Percentiles rank a stretch among this genome's conserved stretches.
Evolutionary conservation across 1,140 invertebrate genomes (phyloP).

Genomic region (Papilio polytes): DNA sequence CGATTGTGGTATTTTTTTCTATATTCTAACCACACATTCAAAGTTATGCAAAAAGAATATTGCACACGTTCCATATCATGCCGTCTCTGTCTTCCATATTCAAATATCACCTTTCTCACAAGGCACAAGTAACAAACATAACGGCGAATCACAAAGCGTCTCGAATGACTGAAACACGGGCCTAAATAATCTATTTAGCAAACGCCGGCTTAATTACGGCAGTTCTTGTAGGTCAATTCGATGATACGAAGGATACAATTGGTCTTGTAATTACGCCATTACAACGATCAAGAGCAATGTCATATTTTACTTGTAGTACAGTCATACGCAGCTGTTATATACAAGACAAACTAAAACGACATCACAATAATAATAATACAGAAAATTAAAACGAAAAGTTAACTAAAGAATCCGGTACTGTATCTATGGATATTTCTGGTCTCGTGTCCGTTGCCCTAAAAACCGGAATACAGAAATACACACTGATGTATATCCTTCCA

Average conservation of each 20-base stretch:
- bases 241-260: conserved; percentile 60
- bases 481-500: not conserved
- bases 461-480: conserved; percentile 7
- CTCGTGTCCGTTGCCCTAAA: not conserved
- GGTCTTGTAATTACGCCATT: conserved; percentile 34
- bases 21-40: not conserved
- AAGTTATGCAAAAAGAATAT: conserved; percentile 11
- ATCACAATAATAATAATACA: not conserved
- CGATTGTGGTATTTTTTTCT: not conserved
- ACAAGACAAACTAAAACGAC: not conserved
- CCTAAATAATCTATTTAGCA: conserved; percentile 49
- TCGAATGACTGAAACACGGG: conserved; percentile 15
- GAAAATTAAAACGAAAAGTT: not conserved
- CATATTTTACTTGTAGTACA: not conserved
- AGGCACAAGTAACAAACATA: not conserved
- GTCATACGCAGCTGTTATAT: not conserved
- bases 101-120: conserved; percentile 29
- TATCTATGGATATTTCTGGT: not conserved
- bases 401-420: not conserved
- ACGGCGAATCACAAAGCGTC: conserved; percentile 9
- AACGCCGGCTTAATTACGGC: conserved; percentile 68
- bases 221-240: conserved; percentile 69
- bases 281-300: conserved; percentile 36
- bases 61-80: conserved; percentile 4
- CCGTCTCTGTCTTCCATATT: conserved; percentile 8